These are phyloP conservation scores for Baryphthengus martii DNA, from an alignment of 2,113 vertebrate species.

Conservation along the genomic window DNA sequence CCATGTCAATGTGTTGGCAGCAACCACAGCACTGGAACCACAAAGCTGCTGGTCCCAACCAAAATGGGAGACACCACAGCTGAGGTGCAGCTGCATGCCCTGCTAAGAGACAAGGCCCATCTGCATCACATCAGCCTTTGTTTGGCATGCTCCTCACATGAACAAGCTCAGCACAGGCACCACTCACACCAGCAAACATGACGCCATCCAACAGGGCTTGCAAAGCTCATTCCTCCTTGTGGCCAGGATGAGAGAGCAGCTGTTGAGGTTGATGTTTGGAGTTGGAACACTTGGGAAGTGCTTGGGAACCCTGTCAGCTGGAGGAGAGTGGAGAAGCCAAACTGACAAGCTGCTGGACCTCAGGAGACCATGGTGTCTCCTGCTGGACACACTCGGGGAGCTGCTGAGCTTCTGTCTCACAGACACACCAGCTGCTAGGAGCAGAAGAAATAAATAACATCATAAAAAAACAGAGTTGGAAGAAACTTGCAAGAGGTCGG, in stretches of 20 bases:
- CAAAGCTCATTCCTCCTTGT: not conserved
- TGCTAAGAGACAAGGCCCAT: not conserved
- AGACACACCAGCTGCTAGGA: not conserved
- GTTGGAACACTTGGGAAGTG: not conserved
- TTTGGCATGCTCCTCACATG: not conserved
- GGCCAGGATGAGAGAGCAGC: not conserved
- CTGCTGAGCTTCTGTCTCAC: not conserved
- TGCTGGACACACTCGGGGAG: not conserved
- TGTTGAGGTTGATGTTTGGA: not conserved
- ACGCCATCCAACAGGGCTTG: accelerated
- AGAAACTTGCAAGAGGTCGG: not conserved
- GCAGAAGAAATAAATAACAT: not conserved
- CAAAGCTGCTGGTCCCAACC: not conserved
- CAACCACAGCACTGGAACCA: not conserved
- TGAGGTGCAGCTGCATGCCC: not conserved
- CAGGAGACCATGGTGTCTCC: not conserved
- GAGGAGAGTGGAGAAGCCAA: not conserved
- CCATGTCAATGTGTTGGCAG: not conserved
- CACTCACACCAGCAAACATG: not conserved
- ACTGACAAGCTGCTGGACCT: not conserved
- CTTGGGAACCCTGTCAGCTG: not conserved
- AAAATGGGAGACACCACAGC: not conserved
- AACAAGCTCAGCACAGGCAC: not conserved
- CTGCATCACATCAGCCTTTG: not conserved
- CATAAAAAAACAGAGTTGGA: not conserved